Conservation (phyloP, 2,797 vertebrate genomes). For the Sebastes steindachneri region DNA sequence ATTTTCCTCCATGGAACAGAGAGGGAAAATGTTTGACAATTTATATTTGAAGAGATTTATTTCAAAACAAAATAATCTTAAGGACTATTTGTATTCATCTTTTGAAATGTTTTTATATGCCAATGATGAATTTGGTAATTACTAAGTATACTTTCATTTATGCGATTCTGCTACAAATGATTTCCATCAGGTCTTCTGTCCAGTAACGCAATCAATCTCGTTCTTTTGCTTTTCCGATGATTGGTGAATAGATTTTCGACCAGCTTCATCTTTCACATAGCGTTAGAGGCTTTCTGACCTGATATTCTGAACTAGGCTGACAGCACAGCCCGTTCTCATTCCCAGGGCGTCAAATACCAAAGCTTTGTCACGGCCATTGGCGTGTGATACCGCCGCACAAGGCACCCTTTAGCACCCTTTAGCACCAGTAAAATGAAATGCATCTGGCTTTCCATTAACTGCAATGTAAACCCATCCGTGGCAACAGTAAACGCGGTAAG, state of each 20-base stretch:
- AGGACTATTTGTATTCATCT: neutral
- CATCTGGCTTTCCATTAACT: no score
- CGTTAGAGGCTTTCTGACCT: neutral
- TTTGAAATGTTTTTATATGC: neutral
- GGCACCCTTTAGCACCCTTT: no score
- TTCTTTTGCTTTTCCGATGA: neutral
- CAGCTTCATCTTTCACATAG: neutral
- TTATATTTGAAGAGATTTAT: slow-evolving; percentile 1
- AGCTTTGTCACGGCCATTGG: no score
- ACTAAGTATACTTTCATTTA: neutral
- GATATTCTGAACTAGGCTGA: neutral
- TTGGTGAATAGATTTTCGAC: neutral
- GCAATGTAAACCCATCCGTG: no score
- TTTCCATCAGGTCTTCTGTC: neutral
- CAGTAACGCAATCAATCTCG: neutral
- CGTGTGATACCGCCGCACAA: no score
- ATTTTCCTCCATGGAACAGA: neutral
- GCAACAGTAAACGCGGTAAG: no score
- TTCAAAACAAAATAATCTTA: neutral
- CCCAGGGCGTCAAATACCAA: no score
- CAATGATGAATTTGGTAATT: neutral
- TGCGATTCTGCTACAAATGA: neutral
- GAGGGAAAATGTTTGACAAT: neutral
- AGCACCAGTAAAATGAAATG: no score
- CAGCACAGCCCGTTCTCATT: no score